Conservation (phyloP, 23 tunicate genomes). For the Trididemnum miniatum region DNA sequence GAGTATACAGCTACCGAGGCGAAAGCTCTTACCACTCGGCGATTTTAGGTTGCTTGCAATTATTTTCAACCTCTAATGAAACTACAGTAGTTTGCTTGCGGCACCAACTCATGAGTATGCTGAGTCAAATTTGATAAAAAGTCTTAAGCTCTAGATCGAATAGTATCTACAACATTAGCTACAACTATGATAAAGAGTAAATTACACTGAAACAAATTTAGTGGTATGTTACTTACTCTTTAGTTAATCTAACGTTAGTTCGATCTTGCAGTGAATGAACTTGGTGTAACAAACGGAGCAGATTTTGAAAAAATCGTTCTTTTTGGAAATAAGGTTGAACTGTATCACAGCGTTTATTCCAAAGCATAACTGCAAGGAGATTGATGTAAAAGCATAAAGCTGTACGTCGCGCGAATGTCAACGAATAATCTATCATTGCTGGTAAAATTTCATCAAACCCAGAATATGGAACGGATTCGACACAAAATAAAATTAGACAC, state of each 20-base stretch:
- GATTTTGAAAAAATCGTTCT: conserved; percentile 31
- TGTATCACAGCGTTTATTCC: conserved; percentile 21
- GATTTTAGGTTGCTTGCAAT: too few species aligned
- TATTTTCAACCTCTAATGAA: too few species aligned
- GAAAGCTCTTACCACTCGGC: too few species aligned
- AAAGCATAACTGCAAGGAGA: conserved; percentile 20
- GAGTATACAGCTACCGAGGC: too few species aligned
- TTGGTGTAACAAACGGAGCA: conserved; percentile 15
- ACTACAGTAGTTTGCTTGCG: too few species aligned
- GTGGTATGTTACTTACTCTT: conserved; percentile 41
- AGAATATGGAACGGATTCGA: background rate
- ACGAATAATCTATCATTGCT: background rate
- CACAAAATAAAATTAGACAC: conserved; percentile 20
- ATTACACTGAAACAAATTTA: too few species aligned
- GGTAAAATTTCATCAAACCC: background rate
- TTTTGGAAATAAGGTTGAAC: background rate
- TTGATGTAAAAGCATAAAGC: background rate
- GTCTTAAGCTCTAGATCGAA: too few species aligned
- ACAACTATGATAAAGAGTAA: too few species aligned
- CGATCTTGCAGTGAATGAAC: conserved; percentile 22
- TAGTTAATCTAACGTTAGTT: background rate
- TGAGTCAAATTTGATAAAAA: background rate
- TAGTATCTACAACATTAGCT: background rate
- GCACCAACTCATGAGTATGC: too few species aligned
- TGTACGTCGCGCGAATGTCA: background rate